Percentiles rank a stretch among this genome's conserved stretches.
These are phyloP conservation scores for Phoronis australis DNA, from an alignment of 2,888 invertebrate species.

Conservation along the genomic window DNA sequence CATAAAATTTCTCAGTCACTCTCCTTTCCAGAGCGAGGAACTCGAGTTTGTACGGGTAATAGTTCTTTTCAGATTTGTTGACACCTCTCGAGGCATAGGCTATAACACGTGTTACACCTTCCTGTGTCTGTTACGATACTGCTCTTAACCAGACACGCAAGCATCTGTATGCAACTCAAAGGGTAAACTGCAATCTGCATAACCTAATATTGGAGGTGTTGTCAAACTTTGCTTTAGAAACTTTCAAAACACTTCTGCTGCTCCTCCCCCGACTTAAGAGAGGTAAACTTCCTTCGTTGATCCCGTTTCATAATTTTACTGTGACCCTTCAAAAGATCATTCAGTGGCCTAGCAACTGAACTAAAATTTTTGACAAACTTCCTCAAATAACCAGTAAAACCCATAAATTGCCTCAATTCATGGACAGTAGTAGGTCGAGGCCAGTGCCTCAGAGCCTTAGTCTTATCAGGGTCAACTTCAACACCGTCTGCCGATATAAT, in stretches of 20 bases:
- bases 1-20: slow-evolving; percentile 10
- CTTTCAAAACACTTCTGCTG: slow-evolving; percentile 13
- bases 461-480: not conserved
- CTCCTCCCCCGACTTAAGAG: slow-evolving; percentile 7
- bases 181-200: slow-evolving; percentile 10
- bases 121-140: slow-evolving; percentile 16
- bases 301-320: not conserved
- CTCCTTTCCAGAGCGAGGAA: slow-evolving; percentile 12
- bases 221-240: slow-evolving; percentile 6
- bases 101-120: slow-evolving; percentile 13
- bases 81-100: slow-evolving; percentile 15
- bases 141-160: slow-evolving; percentile 12
- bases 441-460: not conserved
- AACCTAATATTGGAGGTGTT: slow-evolving; percentile 12
- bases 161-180: slow-evolving; percentile 19
- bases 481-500: not conserved
- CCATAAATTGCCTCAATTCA: not conserved
- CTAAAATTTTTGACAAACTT: not conserved
- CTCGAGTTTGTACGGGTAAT: slow-evolving; percentile 10
- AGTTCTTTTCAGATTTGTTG: slow-evolving; percentile 14
- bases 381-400: not conserved
- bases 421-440: not conserved
- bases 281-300: not conserved
- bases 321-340: not conserved
- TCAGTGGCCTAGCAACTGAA: not conserved